Evolutionary conservation across 37 sponge, comb jelly and placozoan species (phyloP), one percentile per base, ranked within the genome.

Genomic region (Agelas oroides): DNA sequence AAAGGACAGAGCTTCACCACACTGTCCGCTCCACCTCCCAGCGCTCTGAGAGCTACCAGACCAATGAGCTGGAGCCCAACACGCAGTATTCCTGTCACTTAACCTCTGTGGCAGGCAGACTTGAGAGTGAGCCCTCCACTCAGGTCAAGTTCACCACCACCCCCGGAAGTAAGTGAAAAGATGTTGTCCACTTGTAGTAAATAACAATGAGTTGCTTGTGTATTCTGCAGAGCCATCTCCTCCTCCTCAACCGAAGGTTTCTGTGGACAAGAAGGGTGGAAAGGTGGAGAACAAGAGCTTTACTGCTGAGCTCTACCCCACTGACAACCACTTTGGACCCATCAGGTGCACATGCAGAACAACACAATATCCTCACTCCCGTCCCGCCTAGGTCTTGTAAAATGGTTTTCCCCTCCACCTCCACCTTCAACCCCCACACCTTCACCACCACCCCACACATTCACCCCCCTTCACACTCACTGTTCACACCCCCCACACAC

Each of bases 211-310:
- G n/a, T 46, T 3, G 46, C 46, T 3, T 46, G 2, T 24, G 53
- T 38, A 54, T 71, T 58, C 56, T 77, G 2, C 54, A 86, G 87
- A 31, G 13, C 92, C 92, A 24, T 19, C 71, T 16, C 41, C 62
- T 53, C 89, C 93, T 21, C 86, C 92, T 37, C 62, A 32, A 2
- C 92, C 88, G 20, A 35, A 2, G 18, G 71, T 92, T 17, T 39
- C 58, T 1, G 46, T 84, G 68, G 25, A 32, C 8, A 34, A 6
- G 68, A 46, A 46, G 46, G 46, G 8, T 3, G 46, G 46, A 8
- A 30, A 70, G 23, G 54, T 54, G 24, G 53, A 73, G 52, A 30
- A 38, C 52, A 63, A 21, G 25, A 77, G 59, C 36, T 87, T 87
- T 23, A 62, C 72, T 32, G 81, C 54, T 1, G 58, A 80, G 23